Percentiles rank a stretch among this genome's conserved stretches.
phyloP scores from a whole-genome alignment of 2,888 invertebrate genomes.

The Patella ulyssiponensis region DNA sequence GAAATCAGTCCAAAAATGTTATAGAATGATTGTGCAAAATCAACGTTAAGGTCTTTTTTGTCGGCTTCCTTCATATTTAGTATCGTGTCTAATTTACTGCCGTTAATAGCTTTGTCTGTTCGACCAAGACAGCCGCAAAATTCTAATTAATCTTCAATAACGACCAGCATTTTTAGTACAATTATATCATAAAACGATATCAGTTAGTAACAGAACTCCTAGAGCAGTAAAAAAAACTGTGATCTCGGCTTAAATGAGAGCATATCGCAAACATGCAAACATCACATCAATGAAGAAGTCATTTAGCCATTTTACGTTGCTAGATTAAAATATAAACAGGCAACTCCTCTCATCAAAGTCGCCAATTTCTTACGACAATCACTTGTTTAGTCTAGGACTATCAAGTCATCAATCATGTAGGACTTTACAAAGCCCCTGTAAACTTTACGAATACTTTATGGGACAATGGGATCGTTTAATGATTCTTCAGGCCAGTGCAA shows the following conservation, averaged over 20 bases:
- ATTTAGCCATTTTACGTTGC: not conserved
- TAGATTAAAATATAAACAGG: not conserved
- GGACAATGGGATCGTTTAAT: slow-evolving; percentile 1
- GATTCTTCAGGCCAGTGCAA: not conserved
- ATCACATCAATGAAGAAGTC: not conserved
- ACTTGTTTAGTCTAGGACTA: slow-evolving; percentile 6
- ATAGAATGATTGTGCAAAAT: too few species aligned
- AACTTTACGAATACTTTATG: not conserved
- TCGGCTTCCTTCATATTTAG: too few species aligned
- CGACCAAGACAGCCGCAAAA: too few species aligned
- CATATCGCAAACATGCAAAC: not conserved
- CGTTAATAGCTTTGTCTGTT: too few species aligned
- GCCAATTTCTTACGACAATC: not conserved
- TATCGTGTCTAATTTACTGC: too few species aligned
- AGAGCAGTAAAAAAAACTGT: not conserved
- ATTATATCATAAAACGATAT: not conserved
- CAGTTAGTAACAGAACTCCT: not conserved
- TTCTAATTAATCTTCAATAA: too few species aligned
- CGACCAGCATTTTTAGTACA: not conserved
- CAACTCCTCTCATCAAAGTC: not conserved
- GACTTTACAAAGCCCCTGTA: not conserved
- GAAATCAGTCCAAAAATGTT: too few species aligned
- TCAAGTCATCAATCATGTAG: slow-evolving; percentile 6
- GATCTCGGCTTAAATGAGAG: not conserved
- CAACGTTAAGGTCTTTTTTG: too few species aligned